These are phyloP conservation scores for Allacma fusca DNA, from an alignment of 2,888 invertebrate genomes.

Conservation along the genomic window DNA sequence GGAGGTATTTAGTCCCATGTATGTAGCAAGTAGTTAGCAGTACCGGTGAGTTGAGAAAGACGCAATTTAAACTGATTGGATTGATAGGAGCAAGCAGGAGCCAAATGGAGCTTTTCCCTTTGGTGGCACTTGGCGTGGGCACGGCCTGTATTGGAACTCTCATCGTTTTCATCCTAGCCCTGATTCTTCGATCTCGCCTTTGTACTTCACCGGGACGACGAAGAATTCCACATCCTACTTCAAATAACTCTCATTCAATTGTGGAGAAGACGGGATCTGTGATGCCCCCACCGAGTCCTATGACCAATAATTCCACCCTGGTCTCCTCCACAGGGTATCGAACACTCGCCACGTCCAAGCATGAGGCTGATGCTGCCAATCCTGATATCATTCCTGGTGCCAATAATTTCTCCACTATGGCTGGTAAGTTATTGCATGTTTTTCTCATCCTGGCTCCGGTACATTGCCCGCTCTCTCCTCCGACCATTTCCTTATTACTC, in stretches of 20 bases:
- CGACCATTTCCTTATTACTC: background rate
- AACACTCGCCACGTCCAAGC: slow-evolving; percentile 55
- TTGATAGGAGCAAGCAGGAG: slow-evolving; percentile 58
- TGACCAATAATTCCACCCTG: slow-evolving; percentile 51
- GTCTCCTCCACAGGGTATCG: slow-evolving; percentile 53
- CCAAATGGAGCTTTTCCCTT: slow-evolving; percentile 61
- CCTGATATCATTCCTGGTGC: slow-evolving; percentile 62
- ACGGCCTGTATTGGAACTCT: slow-evolving; percentile 60
- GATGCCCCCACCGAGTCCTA: slow-evolving; percentile 28
- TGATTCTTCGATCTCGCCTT: slow-evolving; percentile 60
- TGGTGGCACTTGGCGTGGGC: slow-evolving; percentile 60
- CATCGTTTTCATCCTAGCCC: slow-evolving; percentile 58
- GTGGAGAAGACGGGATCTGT: slow-evolving; percentile 41
- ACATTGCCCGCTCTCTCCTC: background rate
- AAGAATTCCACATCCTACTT: slow-evolving; percentile 26
- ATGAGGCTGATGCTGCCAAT: slow-evolving; percentile 59
- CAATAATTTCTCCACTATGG: slow-evolving; percentile 59
- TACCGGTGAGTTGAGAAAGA: slow-evolving; percentile 12
- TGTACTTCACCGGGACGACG: slow-evolving; percentile 45
- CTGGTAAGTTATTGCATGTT: slow-evolving; percentile 51
- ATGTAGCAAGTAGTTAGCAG: background rate
- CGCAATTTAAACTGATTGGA: slow-evolving; percentile 49
- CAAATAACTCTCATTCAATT: slow-evolving; percentile 37
- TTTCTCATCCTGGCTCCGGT: background rate
- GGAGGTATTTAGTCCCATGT: background rate